phyloP scores from a whole-genome alignment of 2,113 vertebrate species.

The Cygnus buccinator region DNA sequence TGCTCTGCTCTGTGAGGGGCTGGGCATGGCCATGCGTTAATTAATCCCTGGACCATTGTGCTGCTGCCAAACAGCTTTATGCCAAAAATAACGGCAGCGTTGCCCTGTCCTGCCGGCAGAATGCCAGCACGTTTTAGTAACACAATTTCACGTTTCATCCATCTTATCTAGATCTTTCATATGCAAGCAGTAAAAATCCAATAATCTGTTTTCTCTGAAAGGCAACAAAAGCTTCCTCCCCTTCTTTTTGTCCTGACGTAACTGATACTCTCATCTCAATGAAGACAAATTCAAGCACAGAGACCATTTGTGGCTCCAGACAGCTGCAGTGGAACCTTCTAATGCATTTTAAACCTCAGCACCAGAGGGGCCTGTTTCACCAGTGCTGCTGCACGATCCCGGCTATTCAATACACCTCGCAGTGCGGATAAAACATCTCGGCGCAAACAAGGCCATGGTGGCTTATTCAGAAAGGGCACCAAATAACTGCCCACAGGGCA shows the following conservation, averaged over 20 bases:
- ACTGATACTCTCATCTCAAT: background rate
- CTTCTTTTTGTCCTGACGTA: background rate
- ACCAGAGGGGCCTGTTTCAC: background rate
- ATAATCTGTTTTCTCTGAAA: background rate
- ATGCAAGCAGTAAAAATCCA: background rate
- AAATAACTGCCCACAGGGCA: background rate
- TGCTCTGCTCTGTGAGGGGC: background rate
- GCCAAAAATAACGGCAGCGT: background rate
- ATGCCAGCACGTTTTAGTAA: background rate
- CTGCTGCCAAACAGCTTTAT: background rate
- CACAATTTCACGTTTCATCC: background rate
- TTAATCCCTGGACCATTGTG: background rate
- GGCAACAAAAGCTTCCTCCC: background rate
- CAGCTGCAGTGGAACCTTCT: background rate
- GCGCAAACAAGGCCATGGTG: accelerated
- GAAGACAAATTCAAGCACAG: background rate
- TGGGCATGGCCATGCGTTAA: accelerated
- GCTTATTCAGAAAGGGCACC: background rate
- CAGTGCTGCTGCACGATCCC: background rate
- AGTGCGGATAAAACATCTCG: accelerated
- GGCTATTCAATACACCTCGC: background rate
- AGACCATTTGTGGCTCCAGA: background rate
- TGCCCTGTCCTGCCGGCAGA: background rate
- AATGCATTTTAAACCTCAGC: background rate
- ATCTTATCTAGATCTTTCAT: background rate